These are phyloP conservation scores for Leptinotarsa texana DNA, from an alignment of 1,140 invertebrate species.

Conservation along the genomic window DNA sequence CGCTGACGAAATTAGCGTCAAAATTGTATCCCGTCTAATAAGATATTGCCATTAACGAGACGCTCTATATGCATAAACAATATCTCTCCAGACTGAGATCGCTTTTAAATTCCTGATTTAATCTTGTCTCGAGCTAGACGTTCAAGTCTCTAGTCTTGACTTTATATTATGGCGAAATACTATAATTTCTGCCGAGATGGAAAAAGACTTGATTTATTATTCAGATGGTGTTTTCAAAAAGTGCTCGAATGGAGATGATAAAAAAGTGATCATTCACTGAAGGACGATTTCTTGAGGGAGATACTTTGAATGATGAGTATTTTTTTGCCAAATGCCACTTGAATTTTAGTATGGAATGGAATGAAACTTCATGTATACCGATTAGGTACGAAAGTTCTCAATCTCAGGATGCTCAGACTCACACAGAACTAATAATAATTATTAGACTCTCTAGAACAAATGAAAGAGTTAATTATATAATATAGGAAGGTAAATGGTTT, in stretches of 20 bases:
- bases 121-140: conserved; percentile 6
- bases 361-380: no score
- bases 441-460: no score
- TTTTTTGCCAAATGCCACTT: no score
- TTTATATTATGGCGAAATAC: neutral
- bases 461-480: no score
- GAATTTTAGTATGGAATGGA: no score
- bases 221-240: neutral
- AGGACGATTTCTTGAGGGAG: no score
- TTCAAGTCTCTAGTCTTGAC: neutral
- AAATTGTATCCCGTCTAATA: neutral
- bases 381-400: no score
- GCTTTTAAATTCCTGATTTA: conserved; percentile 12
- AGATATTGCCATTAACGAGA: conserved; percentile 14
- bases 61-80: conserved; percentile 17
- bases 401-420: no score
- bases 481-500: no score
- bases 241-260: neutral
- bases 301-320: no score
- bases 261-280: no score
- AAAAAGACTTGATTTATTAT: neutral
- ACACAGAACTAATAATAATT: no score
- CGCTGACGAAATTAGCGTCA: conserved; percentile 8
- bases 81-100: conserved; percentile 4
- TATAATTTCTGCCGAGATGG: neutral